Percentiles rank a stretch among this genome's conserved stretches.
phyloP scores from a whole-genome alignment of 2,113 vertebrate species.

The Lepus europaeus region DNA sequence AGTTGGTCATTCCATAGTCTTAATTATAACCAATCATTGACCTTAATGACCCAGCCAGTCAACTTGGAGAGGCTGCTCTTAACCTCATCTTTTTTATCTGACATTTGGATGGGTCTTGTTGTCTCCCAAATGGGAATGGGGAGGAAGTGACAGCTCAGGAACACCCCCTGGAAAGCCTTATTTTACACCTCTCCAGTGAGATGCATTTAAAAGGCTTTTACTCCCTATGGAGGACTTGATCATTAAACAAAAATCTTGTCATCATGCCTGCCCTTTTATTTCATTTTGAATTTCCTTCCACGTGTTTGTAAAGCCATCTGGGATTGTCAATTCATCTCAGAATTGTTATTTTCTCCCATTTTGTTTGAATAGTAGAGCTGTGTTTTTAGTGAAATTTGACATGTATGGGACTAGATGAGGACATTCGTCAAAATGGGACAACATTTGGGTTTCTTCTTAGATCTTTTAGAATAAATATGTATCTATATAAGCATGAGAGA shows the following conservation, averaged over 20 bases:
- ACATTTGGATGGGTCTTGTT: background rate
- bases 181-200: background rate
- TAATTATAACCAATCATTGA: background rate
- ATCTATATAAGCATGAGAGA: conserved; percentile 32
- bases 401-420: conserved; percentile 33
- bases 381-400: conserved; percentile 68
- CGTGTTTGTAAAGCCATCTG: conserved; percentile 61
- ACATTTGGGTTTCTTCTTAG: conserved; percentile 51
- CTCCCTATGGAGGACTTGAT: background rate
- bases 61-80: conserved; percentile 20
- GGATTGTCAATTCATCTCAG: conserved; percentile 25
- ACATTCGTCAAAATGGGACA: conserved; percentile 68
- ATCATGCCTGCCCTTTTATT: conserved; percentile 52
- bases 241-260: conserved; percentile 64
- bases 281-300: conserved; percentile 66
- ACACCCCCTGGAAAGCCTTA: background rate
- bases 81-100: conserved; percentile 43
- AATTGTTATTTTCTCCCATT: background rate
- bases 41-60: conserved; percentile 6
- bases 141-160: background rate
- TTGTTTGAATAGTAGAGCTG: conserved; percentile 65
- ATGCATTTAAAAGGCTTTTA: conserved; percentile 32
- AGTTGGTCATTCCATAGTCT: background rate
- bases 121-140: background rate
- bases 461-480: conserved; percentile 71